A percentile compares a stretch with the other conserved stretches of the same genome.
phyloP scores from a whole-genome alignment of 1,140 invertebrate species.

The Lordiphosa collinella region DNA sequence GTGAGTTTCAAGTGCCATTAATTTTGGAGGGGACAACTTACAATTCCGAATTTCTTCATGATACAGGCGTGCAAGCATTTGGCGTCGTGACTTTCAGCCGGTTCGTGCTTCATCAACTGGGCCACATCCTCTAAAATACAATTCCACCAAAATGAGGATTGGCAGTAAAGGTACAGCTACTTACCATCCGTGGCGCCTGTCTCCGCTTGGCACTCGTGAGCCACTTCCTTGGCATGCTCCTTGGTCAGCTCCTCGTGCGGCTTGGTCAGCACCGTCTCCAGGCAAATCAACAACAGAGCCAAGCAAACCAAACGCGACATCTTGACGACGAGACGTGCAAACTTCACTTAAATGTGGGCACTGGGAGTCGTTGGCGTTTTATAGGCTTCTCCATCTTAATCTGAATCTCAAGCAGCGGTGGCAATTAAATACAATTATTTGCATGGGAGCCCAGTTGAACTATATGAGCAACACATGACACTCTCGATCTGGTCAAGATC shows the following conservation, averaged over 20 bases:
- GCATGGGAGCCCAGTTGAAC: conserved; percentile 49
- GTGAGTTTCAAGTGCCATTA: not conserved
- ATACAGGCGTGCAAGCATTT: conserved; percentile 65
- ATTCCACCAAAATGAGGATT: too few relatives aligned
- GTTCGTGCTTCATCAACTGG: conserved; percentile 46
- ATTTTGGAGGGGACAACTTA: conserved; percentile 20
- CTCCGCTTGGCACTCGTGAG: conserved; percentile 53
- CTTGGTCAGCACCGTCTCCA: conserved; percentile 20
- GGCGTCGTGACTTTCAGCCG: conserved; percentile 33
- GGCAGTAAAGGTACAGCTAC: not conserved
- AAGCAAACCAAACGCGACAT: conserved; percentile 48
- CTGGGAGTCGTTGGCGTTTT: conserved; percentile 25
- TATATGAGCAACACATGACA: conserved; percentile 72
- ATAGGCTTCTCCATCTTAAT: conserved; percentile 27
- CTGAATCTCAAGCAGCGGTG: conserved; percentile 27
- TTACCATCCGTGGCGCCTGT: conserved; percentile 54
- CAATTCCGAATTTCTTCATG: conserved; percentile 69
- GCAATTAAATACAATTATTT: conserved; percentile 60
- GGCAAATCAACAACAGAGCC: conserved; percentile 16
- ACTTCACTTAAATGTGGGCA: conserved; percentile 30
- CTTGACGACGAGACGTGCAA: conserved; percentile 13
- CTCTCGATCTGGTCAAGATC: conserved; percentile 44
- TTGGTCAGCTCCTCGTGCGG: conserved; percentile 46
- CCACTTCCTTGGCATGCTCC: conserved; percentile 36
- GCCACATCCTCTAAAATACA: conserved; percentile 47